These are phyloP conservation scores for Achroia grisella DNA, from an alignment of 1,140 invertebrate species.

Conservation along the genomic window DNA sequence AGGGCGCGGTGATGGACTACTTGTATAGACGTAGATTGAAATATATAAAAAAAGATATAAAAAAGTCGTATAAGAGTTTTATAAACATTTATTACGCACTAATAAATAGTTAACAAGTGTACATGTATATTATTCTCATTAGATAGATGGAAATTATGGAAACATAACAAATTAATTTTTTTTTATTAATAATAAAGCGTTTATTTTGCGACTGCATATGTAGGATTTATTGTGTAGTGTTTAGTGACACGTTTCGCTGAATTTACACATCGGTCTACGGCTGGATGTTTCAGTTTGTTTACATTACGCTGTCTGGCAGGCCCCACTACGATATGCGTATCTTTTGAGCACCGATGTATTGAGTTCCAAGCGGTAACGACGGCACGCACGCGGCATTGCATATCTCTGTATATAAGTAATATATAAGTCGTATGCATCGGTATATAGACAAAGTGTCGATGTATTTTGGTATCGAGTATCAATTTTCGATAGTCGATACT, in stretches of 20 bases:
- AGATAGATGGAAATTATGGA: conserved; percentile 52
- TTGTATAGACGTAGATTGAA: conserved; percentile 48
- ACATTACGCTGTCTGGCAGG: conserved; percentile 4
- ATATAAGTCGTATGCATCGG: too few relatives aligned
- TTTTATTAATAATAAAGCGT: conserved; percentile 22
- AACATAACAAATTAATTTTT: conserved; percentile 14
- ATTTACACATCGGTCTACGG: background rate
- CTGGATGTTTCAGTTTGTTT: too few relatives aligned
- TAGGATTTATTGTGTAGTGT: conserved; percentile 1
- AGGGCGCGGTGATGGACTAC: conserved; percentile 49
- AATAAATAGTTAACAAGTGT: conserved; percentile 38
- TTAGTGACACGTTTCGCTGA: conserved; percentile 12
- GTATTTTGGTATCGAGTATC: too few relatives aligned
- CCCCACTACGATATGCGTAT: background rate
- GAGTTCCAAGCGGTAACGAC: background rate
- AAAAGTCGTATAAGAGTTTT: conserved; percentile 39
- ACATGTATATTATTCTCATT: conserved; percentile 43
- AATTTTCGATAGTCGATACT: too few relatives aligned
- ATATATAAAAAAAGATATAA: conserved; percentile 37
- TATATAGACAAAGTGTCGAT: too few relatives aligned
- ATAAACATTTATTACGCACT: conserved; percentile 50
- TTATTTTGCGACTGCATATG: conserved; percentile 29
- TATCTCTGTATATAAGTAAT: conserved; percentile 15
- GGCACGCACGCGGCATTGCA: background rate
- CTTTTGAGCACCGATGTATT: conserved; percentile 4